Base-by-base conservation (phyloP, 2,888 invertebrate genomes). In the Limnephilus rhombicus region DNA sequence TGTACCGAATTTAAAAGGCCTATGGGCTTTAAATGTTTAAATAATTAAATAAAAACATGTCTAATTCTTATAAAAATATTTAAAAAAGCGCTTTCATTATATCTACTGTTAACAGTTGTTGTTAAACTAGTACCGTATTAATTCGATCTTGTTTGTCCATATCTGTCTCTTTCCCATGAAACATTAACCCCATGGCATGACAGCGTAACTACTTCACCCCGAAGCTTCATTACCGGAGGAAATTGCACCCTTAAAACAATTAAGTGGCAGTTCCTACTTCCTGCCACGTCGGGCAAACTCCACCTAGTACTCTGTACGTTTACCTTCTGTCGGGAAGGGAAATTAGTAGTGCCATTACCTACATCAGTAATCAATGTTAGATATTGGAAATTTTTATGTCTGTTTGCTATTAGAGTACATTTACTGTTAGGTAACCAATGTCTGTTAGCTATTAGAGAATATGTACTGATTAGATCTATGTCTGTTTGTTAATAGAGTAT, bases 241-340 rank as follows among this genome's bases (percentile, higher is more conserved):
- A 87, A 87, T 87, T 49, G 53, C 87, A 87, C 87, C 68, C 86
- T 49, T 34, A 68, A 86, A 87, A 31, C 87, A 87, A 87, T 68
- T 87, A 87, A 87, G 87, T 87, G 68, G 18, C 34, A 68, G n/a
- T 86, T 86, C 86, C 86, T 86, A 13, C 82, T 82, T 31, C 85
- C 85, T 24, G 7, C 37, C 34, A 34, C 37, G 37, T 24, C 83
- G 18, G 37, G 24, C 2, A 68, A 68, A 68, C 68, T 68, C 68
- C 24, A 24, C 24, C 68, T 7, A 68, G 24, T 18, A 24, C 68
- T 68, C 24, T 68, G 24, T n/a, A 68, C 68, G 2, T 68, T 68
- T 68, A 68, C 68, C n/a, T 68, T 68, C 68, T 24, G n/a, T 24
- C n/a, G 68, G 24, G 68, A 68, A 68, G 68, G 53, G 68, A 24